Base-by-base conservation (phyloP, 2,797 vertebrate genomes). In the Limosa lapponica region DNA sequence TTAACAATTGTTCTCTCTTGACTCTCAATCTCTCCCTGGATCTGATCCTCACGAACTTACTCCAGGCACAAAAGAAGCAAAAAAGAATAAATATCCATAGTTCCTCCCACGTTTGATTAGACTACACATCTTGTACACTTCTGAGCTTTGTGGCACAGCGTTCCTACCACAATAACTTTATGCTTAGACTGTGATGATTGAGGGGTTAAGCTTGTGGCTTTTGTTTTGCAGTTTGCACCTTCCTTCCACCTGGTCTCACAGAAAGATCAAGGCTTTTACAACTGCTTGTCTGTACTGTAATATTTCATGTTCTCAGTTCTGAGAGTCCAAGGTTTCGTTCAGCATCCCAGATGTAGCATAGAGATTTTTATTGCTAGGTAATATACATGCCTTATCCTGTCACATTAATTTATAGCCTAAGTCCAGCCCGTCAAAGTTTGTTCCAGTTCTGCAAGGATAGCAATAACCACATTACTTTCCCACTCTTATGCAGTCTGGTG, bases 231-330 rank as follows among this genome's bases (percentile, higher is more conserved):
- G 28, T 62, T 87, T 55, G 52, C 32, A 77, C 22, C 20, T 17
- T 80, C 19, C 52, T 73, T 86, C 57, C 23, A 57, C 54, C 54
- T 51, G 52, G 28, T 37, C 62, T 88, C 51, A 78, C 14, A 78
- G 80, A 19, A 89, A 87, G 74, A 93, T 84, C 39, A 93, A 93
- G 48, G 73, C 25, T 90, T 92, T 86, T 58, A 75, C 41, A 90
- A 49, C 9, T 57, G 36, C 57, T 80, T 77, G 37, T 46, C 74
- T 49, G 28, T 66, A 73, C 22, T 34, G 32, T 36, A 78, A 22
- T 80, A 90, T 84, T 87, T 90, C 36, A 70, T 25, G 19, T 70
- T 72, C 74, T 82, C 62, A 28, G 43, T 77, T 92, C 36, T 65
- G 48, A n/a, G 39, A 84, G 55, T 52, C 67, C 70, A 88, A 62